These are phyloP conservation scores for Heteromormyrus szaboi DNA, from an alignment of 2,797 vertebrate species.

Conservation along the genomic window DNA sequence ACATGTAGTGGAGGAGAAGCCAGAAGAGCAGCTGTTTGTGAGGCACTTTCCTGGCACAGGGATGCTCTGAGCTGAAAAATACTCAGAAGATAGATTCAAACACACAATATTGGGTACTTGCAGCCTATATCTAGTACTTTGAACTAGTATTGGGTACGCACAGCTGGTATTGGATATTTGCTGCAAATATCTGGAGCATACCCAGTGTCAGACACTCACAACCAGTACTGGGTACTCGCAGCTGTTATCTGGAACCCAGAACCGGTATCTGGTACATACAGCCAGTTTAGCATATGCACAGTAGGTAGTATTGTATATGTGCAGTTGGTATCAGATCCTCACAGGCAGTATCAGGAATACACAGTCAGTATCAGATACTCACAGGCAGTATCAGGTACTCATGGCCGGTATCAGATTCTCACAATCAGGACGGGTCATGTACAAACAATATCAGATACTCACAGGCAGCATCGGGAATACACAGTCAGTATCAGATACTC, in stretches of 20 bases:
- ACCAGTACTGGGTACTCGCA: background rate
- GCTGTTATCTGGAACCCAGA: background rate
- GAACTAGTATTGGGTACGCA: background rate
- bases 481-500: background rate
- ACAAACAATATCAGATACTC: background rate
- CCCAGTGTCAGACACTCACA: background rate
- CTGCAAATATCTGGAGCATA: slow-evolving; percentile 3
- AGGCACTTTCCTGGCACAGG: background rate
- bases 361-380: slow-evolving; percentile 1
- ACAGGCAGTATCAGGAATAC: background rate
- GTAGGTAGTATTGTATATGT: background rate
- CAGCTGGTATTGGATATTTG: background rate
- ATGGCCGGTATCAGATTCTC: background rate
- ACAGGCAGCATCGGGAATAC: background rate
- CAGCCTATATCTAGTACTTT: background rate
- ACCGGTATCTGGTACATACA: background rate
- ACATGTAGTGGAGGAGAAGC: background rate
- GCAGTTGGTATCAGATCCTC: slow-evolving; percentile 1
- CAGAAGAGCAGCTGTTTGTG: background rate
- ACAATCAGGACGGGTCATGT: background rate
- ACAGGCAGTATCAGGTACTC: background rate
- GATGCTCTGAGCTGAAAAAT: background rate
- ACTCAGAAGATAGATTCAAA: background rate
- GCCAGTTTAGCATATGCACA: background rate
- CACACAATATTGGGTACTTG: background rate